Base-by-base conservation (phyloP, 92 coral and sea anemone genomes). In the Blastomussa wellsi region DNA sequence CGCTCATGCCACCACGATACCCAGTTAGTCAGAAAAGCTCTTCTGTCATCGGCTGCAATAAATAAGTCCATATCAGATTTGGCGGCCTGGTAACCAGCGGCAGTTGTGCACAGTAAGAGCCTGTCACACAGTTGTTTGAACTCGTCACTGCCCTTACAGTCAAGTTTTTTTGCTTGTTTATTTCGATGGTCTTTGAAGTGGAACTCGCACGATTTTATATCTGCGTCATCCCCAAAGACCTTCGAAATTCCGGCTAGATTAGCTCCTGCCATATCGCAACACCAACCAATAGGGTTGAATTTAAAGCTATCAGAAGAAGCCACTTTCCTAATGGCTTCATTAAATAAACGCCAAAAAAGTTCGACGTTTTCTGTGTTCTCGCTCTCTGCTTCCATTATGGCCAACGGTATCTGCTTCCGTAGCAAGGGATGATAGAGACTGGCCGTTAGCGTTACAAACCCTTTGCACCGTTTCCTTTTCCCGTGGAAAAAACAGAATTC, bases 241-340 rank as follows among this genome's bases (percentile, higher is more conserved):
- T 72, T 69, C 9, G 66, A 59, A 39, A 93, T 82, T 26, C 90
- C 92, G 8, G 88, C 72, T 8, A 92, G 37, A 51, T 81, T 84
- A 17, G 89, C 80, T 0, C 92, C 93, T 22, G 93, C 92, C 94
- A 93, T 93, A 79, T 92, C 92, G 6, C 88, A 70, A 68, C 92
- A 86, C 92, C 91, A 89, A 33, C 95, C 85, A 0, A 59, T 62
- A 19, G 93, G 93, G 55, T 93, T 82, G 49, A 90, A 93, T 32
- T 60, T 65, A 49, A 19, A 39, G 17, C 38, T 29, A 65, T 24
- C 78, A 5, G 33, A 39, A 44, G 13, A 82, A 5, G 87, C 55
- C 76, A 82, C 90, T 76, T 91, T 88, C 75, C 53, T 68, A 0
- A 91, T 16, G 29, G 78, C 84, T 68, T 89, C 90, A 67, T 91